Evolutionary conservation across 2,888 invertebrate species (phyloP), one percentile per base, ranked within the genome.

Genomic region (Halictus quadricinctus): DNA sequence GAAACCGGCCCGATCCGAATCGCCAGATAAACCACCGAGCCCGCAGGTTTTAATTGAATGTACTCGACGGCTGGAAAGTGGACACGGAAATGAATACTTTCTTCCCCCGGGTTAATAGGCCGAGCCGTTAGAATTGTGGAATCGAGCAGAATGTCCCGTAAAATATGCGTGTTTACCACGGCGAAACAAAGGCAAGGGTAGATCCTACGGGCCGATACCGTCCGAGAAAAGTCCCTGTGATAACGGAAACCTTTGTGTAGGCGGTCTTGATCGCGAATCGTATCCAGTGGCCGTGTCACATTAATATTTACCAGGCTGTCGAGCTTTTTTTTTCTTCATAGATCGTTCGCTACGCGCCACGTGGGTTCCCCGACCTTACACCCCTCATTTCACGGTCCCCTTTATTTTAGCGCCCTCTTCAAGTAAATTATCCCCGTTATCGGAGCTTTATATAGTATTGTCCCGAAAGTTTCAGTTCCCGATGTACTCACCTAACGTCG

Each of bases 11-110:
- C 48, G 72, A 72, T 72, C 25, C 72, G 72, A 72, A 72, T 15
- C 29, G 48, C 72, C 72, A 29, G 72, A 72, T 72, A 72, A 72
- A 25, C 1, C 15, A 15, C 7, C 46, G 25, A 25, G 12, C 72
- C 18, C 29, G 15, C 29, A 15, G 64, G 3, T 25, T 29, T 48
- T 29, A 72, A 72, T 72, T 46, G 72, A 72, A 72, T 46, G 48
- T 18, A 29, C 46, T 46, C 46, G 72, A 15, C 25, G 72, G 21
- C 25, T 48, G 72, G 48, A 48, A 48, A 72, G 72, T 29, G 72
- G 46, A 72, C 25, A 72, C 48, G 72, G 72, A 72, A 72, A 50
- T 48, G 46, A 48, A 72, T 72, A 69, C 69, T 72, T 41, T 72
- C 43, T n/a, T 46, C 25, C 46, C 6, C 25, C 43, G n/a, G 43